Evolutionary conservation across 2,797 vertebrate genomes (phyloP), one percentile per base, ranked within the genome.

Genomic region (Sphenopsis melanotis): DNA sequence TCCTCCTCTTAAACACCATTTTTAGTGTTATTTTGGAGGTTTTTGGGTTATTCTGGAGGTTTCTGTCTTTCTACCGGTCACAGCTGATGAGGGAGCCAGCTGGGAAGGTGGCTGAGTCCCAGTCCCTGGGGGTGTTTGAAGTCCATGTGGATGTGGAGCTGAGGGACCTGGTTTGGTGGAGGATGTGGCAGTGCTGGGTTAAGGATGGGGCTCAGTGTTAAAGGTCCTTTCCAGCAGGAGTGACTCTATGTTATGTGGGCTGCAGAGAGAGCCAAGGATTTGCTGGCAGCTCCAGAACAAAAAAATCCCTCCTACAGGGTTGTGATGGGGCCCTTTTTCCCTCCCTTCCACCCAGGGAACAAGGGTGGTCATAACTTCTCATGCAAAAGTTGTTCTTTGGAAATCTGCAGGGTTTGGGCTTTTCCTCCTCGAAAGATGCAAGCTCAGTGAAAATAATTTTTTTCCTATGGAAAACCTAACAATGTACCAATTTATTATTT

Each of bases 181-280:
- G 63, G 44, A 49, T 15, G 24, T 5, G 20, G 39, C 55, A 30
- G 6, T 34, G 32, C 44, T 70, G 49, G 42, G 10, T 36, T n/a
- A 19, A 50, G 0, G 8, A 19, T 1, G 66, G 17, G 2, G 10
- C 69, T 47, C 39, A 36, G 19, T 3, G 9, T 21, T n/a, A 16
- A 29, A 81, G 5, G 22, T 20, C 12, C 12, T 42, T 55, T n/a
- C 36, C 23, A 68, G 2, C 22, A 1, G 20, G 3, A 15, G 14
- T 46, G 30, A 36, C 16, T 55, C 41, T 26, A 0, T 36, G 42
- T n/a, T 30, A 9, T 8, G 8, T 24, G n/a, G 41, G 46, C 42
- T 61, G 7, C 21, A 13, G 9, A 47, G 26, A 52, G 19, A 86
- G 41, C 36, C 37, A n/a, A 78, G 41, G 14, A 3, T 8, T 55